Percentiles rank a stretch among this genome's conserved stretches.
These are phyloP conservation scores for Periparus ater DNA, from an alignment of 2,797 vertebrate genomes.

Conservation along the genomic window DNA sequence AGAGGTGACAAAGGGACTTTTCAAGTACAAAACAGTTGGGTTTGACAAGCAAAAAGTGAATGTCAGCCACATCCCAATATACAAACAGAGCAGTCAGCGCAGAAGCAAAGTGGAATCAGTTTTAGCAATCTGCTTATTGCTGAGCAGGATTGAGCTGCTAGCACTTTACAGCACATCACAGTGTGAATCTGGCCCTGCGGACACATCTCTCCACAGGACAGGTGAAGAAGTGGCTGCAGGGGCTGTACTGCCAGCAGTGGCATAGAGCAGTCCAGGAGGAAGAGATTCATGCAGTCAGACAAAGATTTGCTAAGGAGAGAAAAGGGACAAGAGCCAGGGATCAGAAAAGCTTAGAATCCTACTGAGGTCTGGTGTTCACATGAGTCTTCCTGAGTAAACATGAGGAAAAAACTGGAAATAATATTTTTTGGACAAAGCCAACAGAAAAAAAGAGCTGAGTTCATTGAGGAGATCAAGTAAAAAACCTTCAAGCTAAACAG, in stretches of 20 bases:
- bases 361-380: background rate
- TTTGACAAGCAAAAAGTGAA: background rate
- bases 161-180: background rate
- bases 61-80: background rate
- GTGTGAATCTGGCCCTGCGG: background rate
- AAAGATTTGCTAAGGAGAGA: background rate
- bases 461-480: background rate
- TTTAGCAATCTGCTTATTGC: background rate
- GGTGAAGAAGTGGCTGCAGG: background rate
- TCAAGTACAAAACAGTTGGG: background rate
- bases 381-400: background rate
- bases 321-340: background rate
- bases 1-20: background rate
- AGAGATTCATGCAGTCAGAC: background rate
- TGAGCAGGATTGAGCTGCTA: background rate
- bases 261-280: background rate
- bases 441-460: background rate
- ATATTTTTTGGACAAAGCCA: background rate
- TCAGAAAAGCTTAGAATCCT: background rate
- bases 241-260: background rate
- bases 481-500: background rate
- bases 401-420: background rate
- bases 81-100: background rate
- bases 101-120: background rate
- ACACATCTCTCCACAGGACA: background rate